Base-by-base conservation (phyloP, 2,888 invertebrate genomes). In the Euplexia lucipara region DNA sequence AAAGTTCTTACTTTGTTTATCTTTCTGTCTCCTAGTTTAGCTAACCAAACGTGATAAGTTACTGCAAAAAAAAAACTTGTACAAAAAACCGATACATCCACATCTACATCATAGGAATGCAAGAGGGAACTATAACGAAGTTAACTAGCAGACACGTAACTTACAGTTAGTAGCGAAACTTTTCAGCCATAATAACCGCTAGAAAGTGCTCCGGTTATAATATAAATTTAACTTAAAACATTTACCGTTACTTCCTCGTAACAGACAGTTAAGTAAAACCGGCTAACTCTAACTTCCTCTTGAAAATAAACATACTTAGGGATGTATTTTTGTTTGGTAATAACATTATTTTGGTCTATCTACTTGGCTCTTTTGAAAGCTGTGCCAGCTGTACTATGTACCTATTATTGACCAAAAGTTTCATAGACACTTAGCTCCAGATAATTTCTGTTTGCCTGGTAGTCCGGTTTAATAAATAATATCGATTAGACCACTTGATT, bases 131-230 rank as follows among this genome's bases (percentile, higher is more conserved):
- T 82, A 82, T 78, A 80, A 79, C 74, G 78, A 85, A 85, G 79
- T 83, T 85, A 75, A 72, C 72, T 75, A 69, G 66, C 78, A 84
- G 86, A 87, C 85, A 71, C 82, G 83, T 84, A 81, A 84, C 84
- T 84, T 75, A 78, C 66, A 79, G 73, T 84, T 84, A 82, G 78
- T 59, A 58, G 56, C 34, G 26, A 84, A 90, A 90, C 87, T 91
- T 91, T 83, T 85, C 88, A 86, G 87, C 86, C 89, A 88, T 89
- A 89, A 90, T 87, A 89, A 86, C 85, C 70, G 75, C 72, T 73
- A 74, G 81, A 81, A 82, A 82, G 79, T 70, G 62, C 80, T 79
- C 69, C 75, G 77, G 68, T 78, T 77, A 65, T 79, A 85, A 77
- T 81, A 79, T 81, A 75, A 79, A 81, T 74, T 76, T 73, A 66